These are phyloP conservation scores for Lutra lutra DNA, from an alignment of 2,797 vertebrate species.

Conservation along the genomic window DNA sequence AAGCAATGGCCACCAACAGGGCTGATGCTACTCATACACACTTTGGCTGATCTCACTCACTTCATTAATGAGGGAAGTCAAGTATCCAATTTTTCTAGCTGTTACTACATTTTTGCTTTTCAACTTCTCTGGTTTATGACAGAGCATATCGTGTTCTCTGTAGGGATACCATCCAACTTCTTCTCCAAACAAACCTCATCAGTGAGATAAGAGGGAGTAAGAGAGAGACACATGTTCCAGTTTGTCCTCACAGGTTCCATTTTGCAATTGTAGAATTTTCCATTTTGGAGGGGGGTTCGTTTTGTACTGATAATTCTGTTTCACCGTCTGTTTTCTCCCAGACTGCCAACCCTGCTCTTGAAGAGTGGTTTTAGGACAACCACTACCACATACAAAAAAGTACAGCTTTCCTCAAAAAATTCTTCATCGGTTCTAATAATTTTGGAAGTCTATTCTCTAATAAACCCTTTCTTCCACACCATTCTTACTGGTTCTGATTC, in stretches of 20 bases:
- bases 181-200: neutral
- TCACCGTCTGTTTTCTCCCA: neutral
- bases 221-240: neutral
- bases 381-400: neutral
- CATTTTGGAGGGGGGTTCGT: accelerated
- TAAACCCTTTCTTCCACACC: neutral
- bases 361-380: neutral
- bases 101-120: neutral
- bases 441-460: neutral
- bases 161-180: no score
- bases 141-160: neutral
- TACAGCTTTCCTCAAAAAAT: neutral
- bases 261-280: neutral
- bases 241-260: neutral
- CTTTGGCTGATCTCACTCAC: neutral
- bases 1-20: neutral
- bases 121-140: neutral
- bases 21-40: neutral
- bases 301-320: neutral
- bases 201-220: neutral
- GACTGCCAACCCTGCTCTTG: neutral
- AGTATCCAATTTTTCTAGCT: neutral
- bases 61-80: neutral
- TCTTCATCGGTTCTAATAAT: neutral
- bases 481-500: neutral